Base-by-base conservation (phyloP, 2,888 invertebrate species). In the Sympetrum striolatum region DNA sequence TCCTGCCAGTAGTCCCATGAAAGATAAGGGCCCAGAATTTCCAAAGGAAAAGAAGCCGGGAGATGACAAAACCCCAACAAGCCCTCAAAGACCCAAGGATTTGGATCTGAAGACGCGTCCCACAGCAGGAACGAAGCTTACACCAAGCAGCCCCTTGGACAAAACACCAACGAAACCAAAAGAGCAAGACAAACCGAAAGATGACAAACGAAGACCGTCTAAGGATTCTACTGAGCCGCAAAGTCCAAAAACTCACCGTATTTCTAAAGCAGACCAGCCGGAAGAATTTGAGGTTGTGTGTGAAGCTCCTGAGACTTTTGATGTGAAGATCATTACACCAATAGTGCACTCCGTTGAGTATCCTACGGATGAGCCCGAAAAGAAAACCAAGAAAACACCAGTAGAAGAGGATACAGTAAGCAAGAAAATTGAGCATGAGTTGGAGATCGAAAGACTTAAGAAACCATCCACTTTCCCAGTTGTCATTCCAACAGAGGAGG, bases 271-370 rank as follows among this genome's bases (percentile, higher is more conserved):
- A 58, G 58, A 82, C 12, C 60, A 37, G 14, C 60, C 60, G 37
- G 86, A 86, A 22, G 86, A 64, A 10, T 86, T 86, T 60, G 86
- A 86, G 37, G 86, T 86, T 12, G 86, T 86, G 3, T 86, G 86
- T 60, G 86, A 86, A 60, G 86, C 60, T 1, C 86, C 86, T 0
- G 86, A 86, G 2, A 39, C 60, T 22, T 60, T 37, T 37, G 10
- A 60, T 22, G 37, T 60, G 0, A 60, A 60, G 12, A 48, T 60
- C 0, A 22, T 60, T 6, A 86, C 60, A 35, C 60, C 60, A 60
- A 37, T 48, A 10, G n/a, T 25, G 15, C 8, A 12, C n/a, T 22
- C 35, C 0, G 37, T 37, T 8, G 37, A 39, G 37, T 60, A 37
- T 22, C 60, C 86, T 6, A 60, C 10, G 2, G 60, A 86, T 37